Evolutionary conservation across 1,140 invertebrate species (phyloP), one percentile per base, ranked within the genome.

Genomic region (Arctopsyche grandis): DNA sequence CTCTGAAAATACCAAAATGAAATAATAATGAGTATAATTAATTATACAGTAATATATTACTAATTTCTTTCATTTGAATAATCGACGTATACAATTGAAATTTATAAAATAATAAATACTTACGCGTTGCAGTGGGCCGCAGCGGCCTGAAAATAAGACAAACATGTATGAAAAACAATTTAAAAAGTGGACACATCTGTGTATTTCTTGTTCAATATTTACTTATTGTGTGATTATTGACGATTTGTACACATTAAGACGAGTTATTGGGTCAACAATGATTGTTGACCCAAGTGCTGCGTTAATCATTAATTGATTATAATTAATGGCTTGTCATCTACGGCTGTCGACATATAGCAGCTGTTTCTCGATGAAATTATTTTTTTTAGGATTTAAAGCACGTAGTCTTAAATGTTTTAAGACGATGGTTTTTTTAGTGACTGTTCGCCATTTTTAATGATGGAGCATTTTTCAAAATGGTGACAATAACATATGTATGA

Each of bases 121-220:
- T 26, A 66, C 63, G 56, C 1, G 14, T 9, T 21, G 16, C 63
- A 66, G 24, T 26, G 21, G 24, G 71, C 70, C n/a, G 66, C 56
- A 29, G 48, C 77, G 52, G 76, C 80, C 80, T 81, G 63, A 75
- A 81, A 81, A 69, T 22, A 78, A 24, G 74, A 74, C 56, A 75
- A 58, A 58, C 38, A 76, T 38, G 9, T 38, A 75, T 66, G 1
- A 66, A 66, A 66, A 66, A 24, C 12, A 12, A 66, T 66, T 66
- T 3, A 29, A 22, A 3, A 12, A 66, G 7, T 66, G 24, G 16
- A 38, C 14, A 10, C 14, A 22, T 71, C 3, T 38, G 29, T 38
- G 29, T 38, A 4, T 38, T 38, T 38, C 3, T 38, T 38, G 29
- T 71, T 5, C 5, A 71, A 26, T 71, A 7, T 24, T 9, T 38